Base-by-base conservation (phyloP, 2,888 invertebrate genomes). In the Cybosia mesomella region DNA sequence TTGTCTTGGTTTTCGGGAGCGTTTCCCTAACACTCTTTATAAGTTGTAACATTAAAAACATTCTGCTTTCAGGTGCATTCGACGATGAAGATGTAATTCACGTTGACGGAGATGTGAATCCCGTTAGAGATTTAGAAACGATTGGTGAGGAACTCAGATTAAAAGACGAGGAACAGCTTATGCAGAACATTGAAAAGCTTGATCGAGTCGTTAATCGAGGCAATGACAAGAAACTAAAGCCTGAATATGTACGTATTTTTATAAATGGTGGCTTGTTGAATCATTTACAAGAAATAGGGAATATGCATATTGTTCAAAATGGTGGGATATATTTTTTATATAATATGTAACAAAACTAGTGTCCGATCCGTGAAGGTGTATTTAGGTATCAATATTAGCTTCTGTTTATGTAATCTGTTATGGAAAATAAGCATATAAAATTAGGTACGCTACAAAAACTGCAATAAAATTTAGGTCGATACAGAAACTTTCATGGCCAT, bases 11-110 rank as follows among this genome's bases (percentile, higher is more conserved):
- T n/a, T n/a, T n/a, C n/a, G n/a, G n/a, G n/a, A n/a, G n/a, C n/a
- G n/a, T n/a, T n/a, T n/a, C n/a, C n/a, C n/a, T n/a, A n/a, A n/a
- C n/a, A n/a, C n/a, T n/a, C n/a, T n/a, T 28, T 28, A 28, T 39
- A 24, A 39, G 9, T 39, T 39, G 39, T 24, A 59, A 59, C 22
- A 24, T 39, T 18, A 39, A 13, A 1, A 28, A 49, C 58, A 58
- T 49, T 49, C 49, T n/a, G n/a, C 8, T 74, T 77, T 11, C 83
- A 98, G 98, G 98, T 86, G 99, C 98, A 11, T 99, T 99, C 90
- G 99, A 99, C 76, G 99, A 99, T 86, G 98, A 98, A 67, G 99
- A 99, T 85, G 99, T 99, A 0, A 99, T 98, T 62, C 99, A 99
- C 89, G 97, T 99, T 0, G 99, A 99, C 91, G 99, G 99, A 0